Conservation (phyloP, 37 sponge, comb jelly and placozoan genomes). For the Diacarnus erythraeanus region DNA sequence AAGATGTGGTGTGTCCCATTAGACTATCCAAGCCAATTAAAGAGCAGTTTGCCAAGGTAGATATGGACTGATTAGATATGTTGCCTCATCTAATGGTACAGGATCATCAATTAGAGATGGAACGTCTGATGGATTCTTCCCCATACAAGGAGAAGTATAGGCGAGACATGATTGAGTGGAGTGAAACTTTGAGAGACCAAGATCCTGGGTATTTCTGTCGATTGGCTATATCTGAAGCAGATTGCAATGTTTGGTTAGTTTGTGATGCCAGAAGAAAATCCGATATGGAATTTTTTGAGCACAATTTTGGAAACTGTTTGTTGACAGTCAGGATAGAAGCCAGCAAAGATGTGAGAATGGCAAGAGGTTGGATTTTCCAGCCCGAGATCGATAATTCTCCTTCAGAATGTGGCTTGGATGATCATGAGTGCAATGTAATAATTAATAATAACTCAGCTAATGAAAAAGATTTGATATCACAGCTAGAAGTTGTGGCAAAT, state of each 20-base stretch:
- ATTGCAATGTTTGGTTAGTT: conserved; percentile 77
- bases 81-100: neutral
- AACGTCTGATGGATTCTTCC: conserved; percentile 74
- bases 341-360: conserved; percentile 49
- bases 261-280: conserved; percentile 78
- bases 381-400: conserved; percentile 83
- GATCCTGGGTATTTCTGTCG: conserved; percentile 90
- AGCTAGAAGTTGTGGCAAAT: neutral
- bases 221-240: conserved; percentile 60
- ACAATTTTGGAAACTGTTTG: neutral
- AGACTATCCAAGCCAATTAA: conserved; percentile 68
- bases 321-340: conserved; percentile 67
- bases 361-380: conserved; percentile 82
- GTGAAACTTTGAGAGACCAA: conserved; percentile 57
- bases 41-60: conserved; percentile 68
- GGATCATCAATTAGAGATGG: conserved; percentile 77
- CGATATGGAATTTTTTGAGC: conserved; percentile 86
- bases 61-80: neutral
- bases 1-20: conserved; percentile 30
- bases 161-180: conserved; percentile 90
- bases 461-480: neutral
- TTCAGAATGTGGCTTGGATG: conserved; percentile 93
- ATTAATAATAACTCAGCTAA: conserved; percentile 60
- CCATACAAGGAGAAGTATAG: conserved; percentile 87
- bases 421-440: conserved; percentile 55